Base-by-base conservation (phyloP, 2,797 vertebrate genomes). In the Pteronotus mesoamericanus region DNA sequence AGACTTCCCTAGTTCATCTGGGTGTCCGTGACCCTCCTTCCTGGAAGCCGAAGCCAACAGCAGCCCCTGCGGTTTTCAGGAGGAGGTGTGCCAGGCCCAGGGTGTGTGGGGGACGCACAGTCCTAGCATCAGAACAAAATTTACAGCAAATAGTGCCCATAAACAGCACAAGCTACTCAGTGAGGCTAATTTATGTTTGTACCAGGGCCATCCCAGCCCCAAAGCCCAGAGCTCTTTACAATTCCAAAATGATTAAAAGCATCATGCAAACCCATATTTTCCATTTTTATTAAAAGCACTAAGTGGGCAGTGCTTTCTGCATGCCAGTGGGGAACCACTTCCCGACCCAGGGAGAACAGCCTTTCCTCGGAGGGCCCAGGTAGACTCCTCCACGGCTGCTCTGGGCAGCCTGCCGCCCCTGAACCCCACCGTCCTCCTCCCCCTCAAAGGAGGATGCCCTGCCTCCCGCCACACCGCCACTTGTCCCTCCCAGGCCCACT, bases 211-310 rank as follows among this genome's bases (percentile, higher is more conserved):
- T 86, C 68, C 89, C 77, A 71, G 95, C 44, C 96, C 92, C 48
- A 95, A 95, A 96, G 96, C 96, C 95, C 97, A 97, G 94, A 97
- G 96, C 92, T 93, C 95, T 97, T 97, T 97, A 97, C 71, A 93
- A 95, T 97, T 96, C 95, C 89, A 96, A 86, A 95, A 98, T 97
- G 96, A 98, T 97, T 96, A 98, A 98, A 98, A 97, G 95, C 91
- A 96, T 89, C 94, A 94, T 83, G 94, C 88, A 94, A 94, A 92
- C 79, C 89, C 92, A 78, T 95, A 96, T 95, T 97, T 98, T 96
- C 94, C 88, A 91, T 91, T 97, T 97, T 97, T 97, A 97, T 98
- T 97, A 97, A 97, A 96, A 97, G 95, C 96, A 91, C 94, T 97
- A 95, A 96, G 86, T 1, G 0, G 94, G 92, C 42, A 91, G 75